Evolutionary conservation across 1,140 invertebrate genomes (phyloP), one percentile per base, ranked within the genome.

Genomic region (Brachionus koreanus): DNA sequence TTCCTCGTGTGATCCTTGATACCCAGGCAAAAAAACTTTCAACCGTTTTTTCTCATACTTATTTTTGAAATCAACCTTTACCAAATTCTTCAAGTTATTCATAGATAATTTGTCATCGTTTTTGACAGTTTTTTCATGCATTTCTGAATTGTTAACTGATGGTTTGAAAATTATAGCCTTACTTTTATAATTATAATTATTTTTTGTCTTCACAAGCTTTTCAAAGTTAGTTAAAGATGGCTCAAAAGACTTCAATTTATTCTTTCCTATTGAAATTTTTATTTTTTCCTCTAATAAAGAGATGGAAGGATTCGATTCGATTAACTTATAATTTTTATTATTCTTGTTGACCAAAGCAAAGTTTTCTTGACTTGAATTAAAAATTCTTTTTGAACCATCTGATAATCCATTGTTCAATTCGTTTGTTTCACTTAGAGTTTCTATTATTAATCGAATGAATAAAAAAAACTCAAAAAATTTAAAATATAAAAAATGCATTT

Each of bases 1-100:
- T 65, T 61, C 49, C 16, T 49, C 76, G 25, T 79, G 76, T 33
- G 57, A 61, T 12, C 76, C 37, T 42, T 79, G 25, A 25, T 79
- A 79, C 0, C 49, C 6, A 0, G 76, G 76, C 37, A 79, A 37
- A 61, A 79, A 42, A 6, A 23, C 29, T 79, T 13, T 57, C 13
- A 23, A 19, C 0, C 33, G 49, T 35, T 43, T 79, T 16, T 37
- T 61, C 25, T 65, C 49, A 37, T 23, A 57, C n/a, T 65, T 61
- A 9, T 57, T 61, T 42, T 43, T 23, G 61, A 61, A 65, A 61
- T 37, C 12, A 7, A 79, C 57, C 39, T 79, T 65, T 4, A 79
- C 35, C 10, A 42, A 19, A 25, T 65, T 65, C 4, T 57, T 52
- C 13, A 79, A 39, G 12, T 61, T n/a, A 13, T 61, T 49, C 16